Base-by-base conservation (phyloP, 2,888 invertebrate species). In the Leucophenga maculata region DNA sequence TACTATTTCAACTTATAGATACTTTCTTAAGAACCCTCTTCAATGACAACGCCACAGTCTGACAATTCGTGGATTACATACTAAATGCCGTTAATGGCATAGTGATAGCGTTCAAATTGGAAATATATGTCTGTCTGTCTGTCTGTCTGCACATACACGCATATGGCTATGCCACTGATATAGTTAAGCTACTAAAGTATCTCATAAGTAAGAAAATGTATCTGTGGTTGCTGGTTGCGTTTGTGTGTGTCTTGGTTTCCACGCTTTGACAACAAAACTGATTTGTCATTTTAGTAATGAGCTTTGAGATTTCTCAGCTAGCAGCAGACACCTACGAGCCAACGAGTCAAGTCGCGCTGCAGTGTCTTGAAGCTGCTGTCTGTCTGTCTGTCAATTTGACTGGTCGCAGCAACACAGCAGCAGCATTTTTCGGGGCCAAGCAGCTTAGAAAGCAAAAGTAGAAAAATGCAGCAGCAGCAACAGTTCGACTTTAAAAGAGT, bases 281-380 rank as follows among this genome's bases (percentile, higher is more conserved):
- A 80, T 80, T 80, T 80, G 84, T 80, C 80, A 80, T 84, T 66
- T 73, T 71, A 55, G 79, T 84, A 80, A 84, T 84, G 74, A 84
- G 80, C 80, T 82, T 64, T 74, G 75, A 60, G 74, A 64, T 64
- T 64, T 64, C 48, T 64, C 22, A 22, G 6, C 48, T 20, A 22
- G 22, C 62, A 39, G 8, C 26, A 57, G 20, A 50, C 50, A 50
- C 50, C 50, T 16, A 50, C 50, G 8, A 39, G 50, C 50, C 50
- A 50, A 50, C 50, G 16, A 13, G 46, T 46, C 50, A 50, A 50
- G 50, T 16, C 50, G 8, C 2, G 16, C 3, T 8, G 50, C 1
- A n/a, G 46, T 20, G 18, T 14, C 14, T 20, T 20, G 13, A 3
- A 18, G 39, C 26, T 46, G 50, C 62, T 39, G 48, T 64, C 48